These are phyloP conservation scores for Holacanthella duospinosa DNA, from an alignment of 2,888 invertebrate species.

Conservation along the genomic window DNA sequence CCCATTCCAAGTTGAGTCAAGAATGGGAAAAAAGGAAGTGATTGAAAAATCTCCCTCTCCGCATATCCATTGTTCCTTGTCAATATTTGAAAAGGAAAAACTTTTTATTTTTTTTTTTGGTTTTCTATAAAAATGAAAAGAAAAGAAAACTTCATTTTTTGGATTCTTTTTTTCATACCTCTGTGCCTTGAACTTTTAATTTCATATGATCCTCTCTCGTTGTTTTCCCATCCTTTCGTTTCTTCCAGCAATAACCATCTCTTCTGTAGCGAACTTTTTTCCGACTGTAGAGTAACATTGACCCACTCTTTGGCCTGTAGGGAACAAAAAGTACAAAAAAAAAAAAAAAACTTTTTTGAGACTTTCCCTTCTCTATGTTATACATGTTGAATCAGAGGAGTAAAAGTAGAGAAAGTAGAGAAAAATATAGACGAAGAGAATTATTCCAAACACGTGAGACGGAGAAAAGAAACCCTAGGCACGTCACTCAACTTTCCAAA, in stretches of 20 bases:
- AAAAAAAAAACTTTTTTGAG: not conserved
- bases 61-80: not conserved
- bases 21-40: too few relatives aligned
- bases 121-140: too few relatives aligned
- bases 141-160: too few relatives aligned
- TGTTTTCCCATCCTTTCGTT: slow-evolving; percentile 93
- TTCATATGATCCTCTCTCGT: slow-evolving; percentile 99
- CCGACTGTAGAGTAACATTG: slow-evolving; percentile 88
- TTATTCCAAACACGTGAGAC: too few relatives aligned
- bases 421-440: not conserved
- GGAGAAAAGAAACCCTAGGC: not conserved
- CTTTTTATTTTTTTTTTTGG: too few relatives aligned
- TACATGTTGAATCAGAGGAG: not conserved
- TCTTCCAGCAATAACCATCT: slow-evolving; percentile 98
- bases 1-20: not conserved
- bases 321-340: too few relatives aligned
- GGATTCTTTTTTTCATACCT: too few relatives aligned
- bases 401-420: not conserved
- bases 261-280: slow-evolving; percentile 91
- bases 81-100: slow-evolving; percentile 1
- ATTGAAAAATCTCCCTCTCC: not conserved
- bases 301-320: slow-evolving; percentile 86
- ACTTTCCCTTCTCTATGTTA: not conserved
- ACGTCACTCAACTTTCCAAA: slow-evolving; percentile 1
- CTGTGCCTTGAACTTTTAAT: slow-evolving; percentile 91